phyloP scores from a whole-genome alignment of 2,113 vertebrate species.

The Sprattus sprattus region DNA sequence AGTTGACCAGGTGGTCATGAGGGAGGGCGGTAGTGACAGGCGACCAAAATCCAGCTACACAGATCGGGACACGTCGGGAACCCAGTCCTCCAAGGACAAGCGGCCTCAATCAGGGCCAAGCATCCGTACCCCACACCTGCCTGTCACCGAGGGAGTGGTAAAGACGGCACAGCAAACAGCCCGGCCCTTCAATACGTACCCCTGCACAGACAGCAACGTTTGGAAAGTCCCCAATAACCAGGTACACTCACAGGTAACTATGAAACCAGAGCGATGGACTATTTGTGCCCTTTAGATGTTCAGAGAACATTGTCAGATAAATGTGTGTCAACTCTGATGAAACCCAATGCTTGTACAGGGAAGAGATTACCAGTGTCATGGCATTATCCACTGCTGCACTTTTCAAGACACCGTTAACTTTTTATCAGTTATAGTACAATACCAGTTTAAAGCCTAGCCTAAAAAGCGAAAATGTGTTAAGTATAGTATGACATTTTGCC shows the following conservation, averaged over 20 bases:
- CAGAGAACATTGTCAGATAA: no score
- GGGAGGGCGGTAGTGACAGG: slow-evolving; percentile 73
- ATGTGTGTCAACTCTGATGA: no score
- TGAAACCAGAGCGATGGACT: neutral
- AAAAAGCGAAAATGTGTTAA: no score
- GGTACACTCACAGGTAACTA: slow-evolving; percentile 64
- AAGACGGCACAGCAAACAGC: slow-evolving; percentile 77
- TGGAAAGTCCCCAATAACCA: slow-evolving; percentile 73
- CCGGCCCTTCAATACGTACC: slow-evolving; percentile 91
- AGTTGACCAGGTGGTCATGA: slow-evolving; percentile 63
- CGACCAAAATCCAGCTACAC: slow-evolving; percentile 83
- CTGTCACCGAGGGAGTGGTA: slow-evolving; percentile 66
- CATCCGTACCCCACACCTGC: slow-evolving; percentile 78
- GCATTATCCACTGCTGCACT: no score
- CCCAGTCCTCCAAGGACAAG: slow-evolving; percentile 83
- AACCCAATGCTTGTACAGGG: no score
- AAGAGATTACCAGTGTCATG: no score
- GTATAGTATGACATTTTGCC: no score
- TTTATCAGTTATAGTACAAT: no score
- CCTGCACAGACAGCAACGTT: slow-evolving; percentile 81
- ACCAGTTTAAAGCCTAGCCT: no score
- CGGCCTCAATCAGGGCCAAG: slow-evolving; percentile 88
- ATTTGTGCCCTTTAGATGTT: no score
- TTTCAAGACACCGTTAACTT: no score
- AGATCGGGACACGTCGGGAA: slow-evolving; percentile 62